These are phyloP conservation scores for Apotomis turbidana DNA, from an alignment of 2,888 invertebrate genomes.

Conservation along the genomic window DNA sequence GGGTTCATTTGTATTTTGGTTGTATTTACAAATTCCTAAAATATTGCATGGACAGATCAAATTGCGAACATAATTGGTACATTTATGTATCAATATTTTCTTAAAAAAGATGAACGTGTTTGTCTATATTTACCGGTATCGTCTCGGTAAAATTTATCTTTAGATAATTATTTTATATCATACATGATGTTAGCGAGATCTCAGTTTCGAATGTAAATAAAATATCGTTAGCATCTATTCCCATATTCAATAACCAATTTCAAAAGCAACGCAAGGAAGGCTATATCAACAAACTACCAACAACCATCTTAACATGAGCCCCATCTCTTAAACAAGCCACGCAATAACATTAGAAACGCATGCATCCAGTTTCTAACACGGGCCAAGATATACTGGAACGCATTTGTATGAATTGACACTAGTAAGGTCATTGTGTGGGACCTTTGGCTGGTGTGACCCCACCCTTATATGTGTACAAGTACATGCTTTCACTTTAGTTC, in stretches of 20 bases:
- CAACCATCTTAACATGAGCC: constrained; percentile 27
- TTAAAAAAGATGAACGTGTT: no score
- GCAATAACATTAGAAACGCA: constrained; percentile 4
- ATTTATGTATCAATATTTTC: no score
- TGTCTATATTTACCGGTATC: no score
- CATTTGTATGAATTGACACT: constrained; percentile 42
- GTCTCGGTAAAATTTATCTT: no score
- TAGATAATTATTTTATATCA: not conserved
- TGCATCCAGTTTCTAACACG: constrained; percentile 9
- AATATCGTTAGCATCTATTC: constrained; percentile 23
- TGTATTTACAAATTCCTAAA: no score
- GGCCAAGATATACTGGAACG: constrained; percentile 31
- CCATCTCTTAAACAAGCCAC: constrained; percentile 1
- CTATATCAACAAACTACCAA: constrained; percentile 23
- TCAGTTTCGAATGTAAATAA: not conserved
- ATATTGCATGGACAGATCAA: no score
- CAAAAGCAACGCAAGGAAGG: constrained; percentile 13
- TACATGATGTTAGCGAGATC: not conserved
- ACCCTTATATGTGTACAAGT: constrained; percentile 37
- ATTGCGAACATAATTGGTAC: no score
- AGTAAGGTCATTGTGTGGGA: constrained; percentile 38
- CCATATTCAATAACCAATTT: constrained; percentile 33
- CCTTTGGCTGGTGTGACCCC: constrained; percentile 42
- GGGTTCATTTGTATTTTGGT: no score
- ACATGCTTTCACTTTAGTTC: constrained; percentile 41